Base-by-base conservation (phyloP, 2,888 invertebrate genomes). In the Drosophila trichaetosa region DNA sequence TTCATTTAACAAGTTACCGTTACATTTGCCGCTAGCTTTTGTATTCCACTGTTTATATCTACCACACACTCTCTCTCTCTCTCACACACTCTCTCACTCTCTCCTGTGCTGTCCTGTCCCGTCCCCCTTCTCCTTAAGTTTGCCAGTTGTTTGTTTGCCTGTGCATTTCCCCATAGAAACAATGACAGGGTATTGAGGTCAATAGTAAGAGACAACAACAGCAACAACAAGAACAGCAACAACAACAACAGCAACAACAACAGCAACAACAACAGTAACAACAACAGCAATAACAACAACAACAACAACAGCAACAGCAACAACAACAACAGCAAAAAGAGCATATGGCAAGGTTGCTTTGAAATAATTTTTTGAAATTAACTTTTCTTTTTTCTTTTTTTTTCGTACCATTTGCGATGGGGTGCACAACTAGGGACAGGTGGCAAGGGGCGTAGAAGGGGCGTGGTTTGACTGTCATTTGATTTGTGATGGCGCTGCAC, bases 281-380 rank as follows among this genome's bases (percentile, higher is more conserved):
- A 2, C 18, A 54, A 3, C 11, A 42, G 0, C n/a, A 42, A 16
- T n/a, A n/a, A n/a, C 42, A 33, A 4, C 33, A 57, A 38, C 31
- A 31, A 80, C 27, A 54, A 13, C 10, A 56, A 27, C 4, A 53
- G 2, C 18, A 54, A 3, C 11, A 42, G 0, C n/a, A 42, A 16
- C 48, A 54, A 66, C 42, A 46, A 21, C 38, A 54, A 67, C 42
- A 48, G 16, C 33, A 42, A 67, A 46, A 52, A 31, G 54, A 68
- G 40, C 89, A 89, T 88, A 89, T 87, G 90, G 89, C 90, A 87
- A 87, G 90, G 90, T 89, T 90, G 87, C 80, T 87, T 82, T 80
- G 84, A 89, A 83, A 90, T 88, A 75, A 86, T 90, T 82, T 80
- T 89, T 71, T 78, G 70, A 86, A 88, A 87, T 84, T 84, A 89